Evolutionary conservation across 2,888 invertebrate species (phyloP).

Genomic region (Strigamia transsilvanica): DNA sequence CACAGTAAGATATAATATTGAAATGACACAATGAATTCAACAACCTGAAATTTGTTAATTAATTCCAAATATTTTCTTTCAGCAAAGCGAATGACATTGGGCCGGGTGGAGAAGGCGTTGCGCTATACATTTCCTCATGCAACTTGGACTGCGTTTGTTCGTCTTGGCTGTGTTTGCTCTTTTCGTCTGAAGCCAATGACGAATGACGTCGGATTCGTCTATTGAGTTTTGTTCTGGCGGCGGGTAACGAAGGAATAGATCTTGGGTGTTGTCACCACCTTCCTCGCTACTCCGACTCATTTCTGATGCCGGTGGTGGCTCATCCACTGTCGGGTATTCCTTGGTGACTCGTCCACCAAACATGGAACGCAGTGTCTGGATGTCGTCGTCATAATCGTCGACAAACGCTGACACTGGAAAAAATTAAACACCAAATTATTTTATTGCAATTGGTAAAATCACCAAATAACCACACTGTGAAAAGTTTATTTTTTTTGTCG

Average conservation of each 20-base stretch:
- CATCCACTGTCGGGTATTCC: slow-evolving; percentile 24
- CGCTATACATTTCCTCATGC: slow-evolving; percentile 62
- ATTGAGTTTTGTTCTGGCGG: slow-evolving; percentile 35
- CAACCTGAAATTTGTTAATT: slow-evolving; percentile 45
- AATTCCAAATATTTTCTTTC: slow-evolving; percentile 46
- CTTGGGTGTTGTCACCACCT: background rate
- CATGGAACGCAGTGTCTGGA: slow-evolving; percentile 33
- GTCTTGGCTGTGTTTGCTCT: slow-evolving; percentile 40
- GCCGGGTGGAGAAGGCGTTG: slow-evolving; percentile 63
- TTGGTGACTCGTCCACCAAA: background rate
- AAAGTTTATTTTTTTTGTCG: too few species aligned
- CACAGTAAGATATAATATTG: slow-evolving; percentile 5
- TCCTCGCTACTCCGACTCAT: slow-evolving; percentile 28
- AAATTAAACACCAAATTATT: background rate
- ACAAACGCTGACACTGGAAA: slow-evolving; percentile 13
- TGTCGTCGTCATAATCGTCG: slow-evolving; percentile 35
- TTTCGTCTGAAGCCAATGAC: slow-evolving; percentile 48
- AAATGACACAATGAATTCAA: background rate
- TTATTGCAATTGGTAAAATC: too few species aligned
- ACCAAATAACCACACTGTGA: too few species aligned
- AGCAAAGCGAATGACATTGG: slow-evolving; percentile 63
- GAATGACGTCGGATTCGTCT: slow-evolving; percentile 25
- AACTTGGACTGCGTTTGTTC: slow-evolving; percentile 61
- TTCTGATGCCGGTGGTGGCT: slow-evolving; percentile 2
- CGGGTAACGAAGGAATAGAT: slow-evolving; percentile 15